Evolutionary conservation across 2,797 vertebrate genomes (phyloP).

Genomic region (Chloroceryle amazona): DNA sequence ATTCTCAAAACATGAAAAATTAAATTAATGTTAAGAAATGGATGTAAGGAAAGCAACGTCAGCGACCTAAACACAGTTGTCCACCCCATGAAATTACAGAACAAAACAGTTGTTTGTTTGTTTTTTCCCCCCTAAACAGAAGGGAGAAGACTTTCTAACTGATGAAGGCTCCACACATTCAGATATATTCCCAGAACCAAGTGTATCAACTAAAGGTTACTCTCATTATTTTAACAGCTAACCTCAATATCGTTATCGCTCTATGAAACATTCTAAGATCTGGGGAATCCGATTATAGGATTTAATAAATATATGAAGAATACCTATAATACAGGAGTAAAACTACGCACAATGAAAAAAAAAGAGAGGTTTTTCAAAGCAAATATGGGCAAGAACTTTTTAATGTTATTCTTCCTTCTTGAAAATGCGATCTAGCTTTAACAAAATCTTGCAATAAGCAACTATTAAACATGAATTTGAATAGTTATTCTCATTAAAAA

Average conservation of each 20-base stretch:
- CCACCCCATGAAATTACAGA: not conserved
- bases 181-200: not conserved
- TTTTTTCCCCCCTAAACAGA: not conserved
- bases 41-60: not conserved
- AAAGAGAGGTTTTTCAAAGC: not conserved
- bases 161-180: not conserved
- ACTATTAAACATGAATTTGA: not conserved
- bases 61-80: not conserved
- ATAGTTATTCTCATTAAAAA: not conserved
- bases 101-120: not conserved
- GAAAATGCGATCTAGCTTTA: not conserved
- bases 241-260: not conserved
- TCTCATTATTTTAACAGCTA: slow-evolving; percentile 31
- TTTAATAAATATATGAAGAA: not conserved
- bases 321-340: not conserved
- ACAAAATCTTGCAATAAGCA: not conserved
- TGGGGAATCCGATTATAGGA: not conserved
- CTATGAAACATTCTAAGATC: not conserved
- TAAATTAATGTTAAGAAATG: not conserved
- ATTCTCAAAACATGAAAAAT: not conserved
- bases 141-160: not conserved
- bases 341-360: not conserved
- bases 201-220: not conserved
- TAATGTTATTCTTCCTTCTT: not conserved
- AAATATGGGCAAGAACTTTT: not conserved